Evolutionary conservation across 2,113 vertebrate species (phyloP).

Genomic region (Ivindomyrus marchei): DNA sequence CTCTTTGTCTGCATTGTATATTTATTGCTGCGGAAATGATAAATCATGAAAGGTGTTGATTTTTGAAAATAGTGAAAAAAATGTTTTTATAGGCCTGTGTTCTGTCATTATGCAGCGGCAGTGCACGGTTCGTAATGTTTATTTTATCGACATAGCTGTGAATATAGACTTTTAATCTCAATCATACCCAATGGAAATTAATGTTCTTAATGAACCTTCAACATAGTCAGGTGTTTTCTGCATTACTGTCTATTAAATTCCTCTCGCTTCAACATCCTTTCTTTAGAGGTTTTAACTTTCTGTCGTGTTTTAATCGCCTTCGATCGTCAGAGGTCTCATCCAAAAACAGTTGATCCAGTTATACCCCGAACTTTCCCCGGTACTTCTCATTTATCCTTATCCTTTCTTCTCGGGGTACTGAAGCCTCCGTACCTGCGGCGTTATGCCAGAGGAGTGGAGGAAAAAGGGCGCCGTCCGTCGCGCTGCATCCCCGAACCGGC

Average conservation of each 20-base stretch:
- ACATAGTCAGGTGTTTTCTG: not conserved
- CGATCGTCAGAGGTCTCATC: not conserved
- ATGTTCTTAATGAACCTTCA: not conserved
- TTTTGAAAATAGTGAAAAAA: not conserved
- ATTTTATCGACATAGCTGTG: not conserved
- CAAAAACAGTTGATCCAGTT: not conserved
- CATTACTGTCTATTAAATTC: conserved; percentile 5
- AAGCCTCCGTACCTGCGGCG: not conserved
- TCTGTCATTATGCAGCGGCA: not conserved
- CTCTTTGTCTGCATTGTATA: not conserved
- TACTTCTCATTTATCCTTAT: not conserved
- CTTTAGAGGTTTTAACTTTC: not conserved
- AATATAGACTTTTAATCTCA: not conserved
- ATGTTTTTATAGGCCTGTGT: not conserved
- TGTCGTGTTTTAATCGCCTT: not conserved
- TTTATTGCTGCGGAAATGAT: not conserved
- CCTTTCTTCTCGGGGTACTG: not conserved
- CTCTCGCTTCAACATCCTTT: not conserved
- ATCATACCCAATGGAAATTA: not conserved
- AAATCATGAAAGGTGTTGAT: not conserved
- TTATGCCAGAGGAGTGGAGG: not conserved
- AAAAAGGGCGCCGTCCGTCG: not conserved
- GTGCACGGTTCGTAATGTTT: not conserved
- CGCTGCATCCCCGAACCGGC: not conserved
- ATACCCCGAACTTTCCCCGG: not conserved